Base-by-base conservation (phyloP, 2,888 invertebrate genomes). In the Cephus sareptanus region DNA sequence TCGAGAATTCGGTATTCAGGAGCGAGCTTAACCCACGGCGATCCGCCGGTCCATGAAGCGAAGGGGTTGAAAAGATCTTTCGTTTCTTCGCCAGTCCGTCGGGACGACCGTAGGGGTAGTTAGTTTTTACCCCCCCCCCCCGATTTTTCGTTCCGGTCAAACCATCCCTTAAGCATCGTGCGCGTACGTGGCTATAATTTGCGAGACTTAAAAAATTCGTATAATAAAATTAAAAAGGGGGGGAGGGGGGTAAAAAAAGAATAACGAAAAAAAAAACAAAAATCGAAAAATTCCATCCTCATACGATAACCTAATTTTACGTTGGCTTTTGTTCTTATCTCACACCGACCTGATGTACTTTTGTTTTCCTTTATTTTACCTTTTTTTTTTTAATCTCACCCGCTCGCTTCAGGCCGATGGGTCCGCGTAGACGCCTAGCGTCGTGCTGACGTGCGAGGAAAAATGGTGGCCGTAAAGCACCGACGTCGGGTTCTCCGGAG, bases 1-100 rank as follows among this genome's bases (percentile, higher is more conserved):
- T 81, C 83, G 83, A 84, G 83, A 85, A 85, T 84, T 87, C 81
- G 80, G 81, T 81, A 80, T 80, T 84, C 85, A 82, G 83, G 81
- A 82, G 75, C 73, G 77, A 87, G 83, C 83, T 82, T 85, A 81
- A 81, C 78, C 82, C 82, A 73, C 77, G 77, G 34, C 40, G 75
- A 71, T 15, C 4, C 31, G 12, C 11, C 40, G 9, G 40, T 56
- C 23, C 40, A 15, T 0, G 40, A 56, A 56, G 23, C 40, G 40
- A 56, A 23, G 40, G 40, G 40, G 40, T 56, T 56, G 40, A 23
- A 56, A 56, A 56, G 74, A 74, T 35, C 35, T 74, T 74, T 74
- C 9, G n/a, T 11, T 74, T n/a, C 71, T 74, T 35, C 23, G 34
- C 6, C 74, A 6, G 31, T 34, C 30, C 33, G 12, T 34, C 30